Base-by-base conservation (phyloP, 2,888 invertebrate genomes). In the Mimumesa dahlbomi region DNA sequence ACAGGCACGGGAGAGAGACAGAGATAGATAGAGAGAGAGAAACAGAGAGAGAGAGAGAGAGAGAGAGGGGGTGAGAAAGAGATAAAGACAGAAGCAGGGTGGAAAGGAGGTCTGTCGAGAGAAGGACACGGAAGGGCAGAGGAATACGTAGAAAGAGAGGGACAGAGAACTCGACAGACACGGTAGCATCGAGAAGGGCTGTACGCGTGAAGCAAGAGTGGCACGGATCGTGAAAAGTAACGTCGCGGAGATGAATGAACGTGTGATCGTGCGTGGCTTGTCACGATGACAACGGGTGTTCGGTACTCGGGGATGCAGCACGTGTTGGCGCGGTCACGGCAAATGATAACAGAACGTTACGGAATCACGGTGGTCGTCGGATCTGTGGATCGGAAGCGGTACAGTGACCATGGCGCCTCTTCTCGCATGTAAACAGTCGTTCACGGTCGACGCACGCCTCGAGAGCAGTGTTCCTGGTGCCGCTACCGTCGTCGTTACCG, bases 361-460 rank as follows among this genome's bases (percentile, higher is more conserved):
- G 14, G 63, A 36, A 53, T 19, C 58, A 25, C 31, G 42, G 62
- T 59, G 46, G 29, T 66, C 45, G 49, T 62, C 54, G 48, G n/a
- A n/a, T n/a, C 45, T 48, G 50, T 40, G 50, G 22, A 73, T 58
- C 40, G 67, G 53, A 25, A 63, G 70, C 58, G 66, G 64, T n/a
- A n/a, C 68, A 78, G 71, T 77, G 76, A 82, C 79, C 79, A 83
- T 83, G 84, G 76, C 82, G 76, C 62, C 68, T 49, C 50, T 66
- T 42, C 54, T 75, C 49, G 67, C 62, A 69, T 77, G 79, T 83
- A 83, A 83, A 83, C 82, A 82, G 77, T 77, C 74, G 46, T 79
- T 62, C 63, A 57, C 59, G 59, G 65, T 49, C 59, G 68, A 72
- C 52, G 65, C 71, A 72, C 63, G 71, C 65, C 46, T 62, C 59